Evolutionary conservation across 2,888 invertebrate genomes (phyloP).

Genomic region (Drosophila trichaetosa): DNA sequence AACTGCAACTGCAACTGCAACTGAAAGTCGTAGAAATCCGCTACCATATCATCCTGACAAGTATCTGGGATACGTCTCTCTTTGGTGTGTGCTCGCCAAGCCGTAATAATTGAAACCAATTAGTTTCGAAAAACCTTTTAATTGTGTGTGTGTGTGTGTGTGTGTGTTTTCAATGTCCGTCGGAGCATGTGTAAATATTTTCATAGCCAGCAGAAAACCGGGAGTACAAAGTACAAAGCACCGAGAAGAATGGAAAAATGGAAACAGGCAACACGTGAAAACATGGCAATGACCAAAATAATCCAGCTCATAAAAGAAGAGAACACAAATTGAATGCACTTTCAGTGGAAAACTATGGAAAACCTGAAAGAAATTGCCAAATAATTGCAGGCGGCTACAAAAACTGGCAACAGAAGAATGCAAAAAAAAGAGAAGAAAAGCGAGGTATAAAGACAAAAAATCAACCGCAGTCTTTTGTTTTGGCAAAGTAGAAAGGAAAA

Average conservation of each 20-base stretch:
- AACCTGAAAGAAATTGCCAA: slow-evolving; percentile 64
- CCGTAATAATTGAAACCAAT: slow-evolving; percentile 82
- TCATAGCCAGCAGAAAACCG: slow-evolving; percentile 59
- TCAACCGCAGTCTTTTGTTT: slow-evolving; percentile 70
- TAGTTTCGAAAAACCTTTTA: slow-evolving; percentile 80
- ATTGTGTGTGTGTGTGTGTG: slow-evolving; percentile 68
- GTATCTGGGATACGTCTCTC: slow-evolving; percentile 41
- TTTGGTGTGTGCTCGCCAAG: slow-evolving; percentile 63
- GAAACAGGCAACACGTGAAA: slow-evolving; percentile 65
- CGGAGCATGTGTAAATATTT: slow-evolving; percentile 74
- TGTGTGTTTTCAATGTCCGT: slow-evolving; percentile 52
- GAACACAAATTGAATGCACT: slow-evolving; percentile 47
- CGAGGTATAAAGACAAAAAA: slow-evolving; percentile 66
- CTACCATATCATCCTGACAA: slow-evolving; percentile 41
- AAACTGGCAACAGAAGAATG: slow-evolving; percentile 30
- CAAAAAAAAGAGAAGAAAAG: slow-evolving; percentile 35
- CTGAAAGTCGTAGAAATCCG: slow-evolving; percentile 20
- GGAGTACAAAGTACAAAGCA: slow-evolving; percentile 47
- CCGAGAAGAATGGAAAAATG: slow-evolving; percentile 19
- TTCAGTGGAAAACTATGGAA: slow-evolving; percentile 42
- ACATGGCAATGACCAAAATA: slow-evolving; percentile 81
- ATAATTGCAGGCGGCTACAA: slow-evolving; percentile 66
- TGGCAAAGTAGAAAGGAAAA: slow-evolving; percentile 30
- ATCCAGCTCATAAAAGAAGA: slow-evolving; percentile 51
- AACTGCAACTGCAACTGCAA: neutral